These are phyloP conservation scores for Podarcis lilfordi DNA, from an alignment of 2,797 vertebrate species.

Conservation along the genomic window DNA sequence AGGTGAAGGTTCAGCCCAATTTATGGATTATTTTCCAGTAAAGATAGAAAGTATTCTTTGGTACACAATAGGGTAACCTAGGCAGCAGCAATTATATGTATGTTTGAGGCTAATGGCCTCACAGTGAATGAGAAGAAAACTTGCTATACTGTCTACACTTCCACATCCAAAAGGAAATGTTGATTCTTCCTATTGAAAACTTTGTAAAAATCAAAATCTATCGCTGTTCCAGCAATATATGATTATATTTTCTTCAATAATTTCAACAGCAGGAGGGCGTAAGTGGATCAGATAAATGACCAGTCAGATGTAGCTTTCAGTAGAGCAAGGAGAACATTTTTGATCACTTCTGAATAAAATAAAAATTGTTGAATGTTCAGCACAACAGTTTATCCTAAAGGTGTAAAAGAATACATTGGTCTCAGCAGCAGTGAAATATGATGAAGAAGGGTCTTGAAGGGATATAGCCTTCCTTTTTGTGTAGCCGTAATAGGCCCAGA, in stretches of 20 bases:
- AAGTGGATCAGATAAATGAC: slow-evolving; percentile 40
- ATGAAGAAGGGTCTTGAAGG: background rate
- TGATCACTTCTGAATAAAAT: slow-evolving; percentile 7
- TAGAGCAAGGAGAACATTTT: background rate
- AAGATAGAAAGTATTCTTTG: slow-evolving; percentile 61
- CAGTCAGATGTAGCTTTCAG: background rate
- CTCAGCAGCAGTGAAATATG: background rate
- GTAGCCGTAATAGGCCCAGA: background rate
- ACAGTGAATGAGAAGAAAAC: slow-evolving; percentile 52
- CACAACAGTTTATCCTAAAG: background rate
- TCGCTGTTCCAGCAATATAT: background rate
- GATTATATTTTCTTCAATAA: slow-evolving; percentile 5
- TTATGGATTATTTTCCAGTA: slow-evolving; percentile 58
- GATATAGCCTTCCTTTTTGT: background rate
- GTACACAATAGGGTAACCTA: slow-evolving; percentile 53
- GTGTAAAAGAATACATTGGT: background rate
- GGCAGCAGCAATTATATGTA: slow-evolving; percentile 58
- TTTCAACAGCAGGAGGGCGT: background rate
- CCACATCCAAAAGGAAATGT: slow-evolving; percentile 43
- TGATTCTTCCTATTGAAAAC: slow-evolving; percentile 37
- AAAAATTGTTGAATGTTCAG: background rate
- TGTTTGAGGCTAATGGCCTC: slow-evolving; percentile 18
- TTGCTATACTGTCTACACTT: slow-evolving; percentile 50
- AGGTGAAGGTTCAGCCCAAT: slow-evolving; percentile 60
- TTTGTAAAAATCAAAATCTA: background rate